Evolutionary conservation across 2,888 invertebrate species (phyloP), one percentile per base, ranked within the genome.

Genomic region (Sepioteuthis lessoniana): DNA sequence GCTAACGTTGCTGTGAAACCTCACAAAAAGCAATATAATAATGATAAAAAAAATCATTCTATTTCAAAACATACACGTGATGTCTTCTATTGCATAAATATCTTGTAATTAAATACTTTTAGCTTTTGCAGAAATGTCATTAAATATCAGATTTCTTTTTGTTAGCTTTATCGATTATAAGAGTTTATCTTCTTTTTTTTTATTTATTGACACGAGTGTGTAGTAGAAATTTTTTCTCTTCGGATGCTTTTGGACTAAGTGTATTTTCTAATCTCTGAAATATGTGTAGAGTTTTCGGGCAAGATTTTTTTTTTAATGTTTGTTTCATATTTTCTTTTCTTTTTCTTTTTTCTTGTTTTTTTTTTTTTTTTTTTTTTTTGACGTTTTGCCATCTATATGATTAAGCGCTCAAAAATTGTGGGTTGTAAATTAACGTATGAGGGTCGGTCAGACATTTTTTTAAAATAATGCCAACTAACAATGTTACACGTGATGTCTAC

Each of bases 311-410:
- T 55, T 55, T 25, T 55, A 55, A 19, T 25, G 5, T 55, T 55
- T 55, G 16, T 42, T 42, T 5, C 42, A 5, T 42, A 3, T 7
- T 42, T 42, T 42, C 7, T 42, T 42, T 42, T 42, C 7, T 42
- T 42, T 42, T 42, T 42, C 7, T 21, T 21, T 21, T 25, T 55
- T 25, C 25, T 55, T 47, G 13, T 13, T 60, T 60, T 10, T 25
- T 31, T 35, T 76, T 35, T n/a, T 13, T n/a, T n/a, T n/a, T 76
- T n/a, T 13, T n/a, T n/a, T 1, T 76, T 76, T 76, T 76, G 76
- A 76, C 76, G 76, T 76, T 76, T 76, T 76, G 76, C 76, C 76
- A n/a, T 76, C 76, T 76, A n/a, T 76, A 76, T 76, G 76, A 76
- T 76, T 76, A 76, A 76, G 76, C 35, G n/a, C 76, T 76, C 76